Evolutionary conservation across 2,888 invertebrate species (phyloP).

Genomic region (Drosophila glabriapex): DNA sequence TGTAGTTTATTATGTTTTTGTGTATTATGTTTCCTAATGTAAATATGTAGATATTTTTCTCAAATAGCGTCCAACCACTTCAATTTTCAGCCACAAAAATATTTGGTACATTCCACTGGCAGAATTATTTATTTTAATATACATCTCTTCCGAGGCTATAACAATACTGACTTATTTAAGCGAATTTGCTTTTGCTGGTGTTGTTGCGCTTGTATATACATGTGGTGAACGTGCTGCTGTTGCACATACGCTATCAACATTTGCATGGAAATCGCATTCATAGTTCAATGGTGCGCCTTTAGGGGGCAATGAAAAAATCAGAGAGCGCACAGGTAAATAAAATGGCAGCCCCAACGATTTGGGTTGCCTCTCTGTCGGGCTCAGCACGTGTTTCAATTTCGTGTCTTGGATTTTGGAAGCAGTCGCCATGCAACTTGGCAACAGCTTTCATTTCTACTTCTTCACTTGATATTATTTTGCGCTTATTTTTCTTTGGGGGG

Average conservation of each 20-base stretch:
- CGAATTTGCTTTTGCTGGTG: constrained; percentile 25
- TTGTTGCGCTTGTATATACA: not conserved
- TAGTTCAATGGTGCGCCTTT: constrained; percentile 45
- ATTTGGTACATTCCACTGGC: constrained; percentile 8
- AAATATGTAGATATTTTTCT: not conserved
- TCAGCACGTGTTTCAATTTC: constrained; percentile 52
- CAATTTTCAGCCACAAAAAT: constrained; percentile 1
- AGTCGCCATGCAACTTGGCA: constrained; percentile 15
- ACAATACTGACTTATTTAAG: constrained; percentile 47
- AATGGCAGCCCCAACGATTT: constrained; percentile 23
- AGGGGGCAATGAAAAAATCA: constrained; percentile 9
- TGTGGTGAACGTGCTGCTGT: constrained; percentile 33
- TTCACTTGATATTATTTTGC: constrained; percentile 64
- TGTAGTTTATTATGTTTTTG: not conserved
- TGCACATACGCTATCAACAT: constrained; percentile 39
- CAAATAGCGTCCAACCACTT: not conserved
- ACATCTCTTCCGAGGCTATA: constrained; percentile 15
- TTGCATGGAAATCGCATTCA: constrained; percentile 69
- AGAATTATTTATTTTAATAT: constrained; percentile 45
- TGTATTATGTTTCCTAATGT: not conserved
- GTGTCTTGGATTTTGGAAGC: constrained; percentile 30
- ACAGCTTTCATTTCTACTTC: constrained; percentile 16
- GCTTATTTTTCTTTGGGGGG: constrained; percentile 37
- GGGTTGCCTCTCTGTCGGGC: constrained; percentile 14
- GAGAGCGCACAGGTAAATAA: constrained; percentile 40